phyloP scores from a whole-genome alignment of 2,888 invertebrate species.

The Perithous albicinctus region DNA sequence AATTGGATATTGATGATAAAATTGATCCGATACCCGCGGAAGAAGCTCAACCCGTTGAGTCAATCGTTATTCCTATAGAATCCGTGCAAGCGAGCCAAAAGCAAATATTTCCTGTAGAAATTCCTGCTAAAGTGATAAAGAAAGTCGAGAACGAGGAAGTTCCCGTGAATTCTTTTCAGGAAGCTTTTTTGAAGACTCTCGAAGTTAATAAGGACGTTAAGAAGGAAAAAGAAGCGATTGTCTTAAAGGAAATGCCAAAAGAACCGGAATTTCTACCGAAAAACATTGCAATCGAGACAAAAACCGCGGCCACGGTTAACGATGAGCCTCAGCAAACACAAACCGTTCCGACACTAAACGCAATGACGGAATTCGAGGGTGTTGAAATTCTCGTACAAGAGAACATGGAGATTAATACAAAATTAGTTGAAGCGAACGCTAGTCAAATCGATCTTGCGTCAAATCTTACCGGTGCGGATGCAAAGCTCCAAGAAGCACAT shows the following conservation, averaged over 20 bases:
- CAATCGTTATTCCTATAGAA: slow-evolving; percentile 5
- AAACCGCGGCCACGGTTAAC: slow-evolving; percentile 14
- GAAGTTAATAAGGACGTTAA: slow-evolving; percentile 74
- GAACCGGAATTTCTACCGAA: not conserved
- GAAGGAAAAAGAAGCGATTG: slow-evolving; percentile 23
- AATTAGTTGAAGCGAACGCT: slow-evolving; percentile 52
- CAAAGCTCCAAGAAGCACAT: slow-evolving; percentile 64
- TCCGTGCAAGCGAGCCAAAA: slow-evolving; percentile 72
- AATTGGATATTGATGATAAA: slow-evolving; percentile 14
- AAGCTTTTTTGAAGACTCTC: slow-evolving; percentile 79
- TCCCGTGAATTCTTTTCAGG: slow-evolving; percentile 78
- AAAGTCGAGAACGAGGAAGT: slow-evolving; percentile 73
- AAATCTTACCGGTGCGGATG: slow-evolving; percentile 34
- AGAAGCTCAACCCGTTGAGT: slow-evolving; percentile 23
- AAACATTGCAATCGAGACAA: not conserved
- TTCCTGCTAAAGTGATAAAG: slow-evolving; percentile 73
- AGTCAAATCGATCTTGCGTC: slow-evolving; percentile 58
- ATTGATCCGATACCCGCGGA: slow-evolving; percentile 5
- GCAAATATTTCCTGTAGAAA: slow-evolving; percentile 74
- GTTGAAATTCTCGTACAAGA: slow-evolving; percentile 75
- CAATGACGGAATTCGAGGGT: slow-evolving; percentile 72
- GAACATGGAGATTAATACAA: slow-evolving; percentile 69
- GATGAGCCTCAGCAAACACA: slow-evolving; percentile 42
- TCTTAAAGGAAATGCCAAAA: slow-evolving; percentile 6
- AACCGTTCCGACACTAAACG: slow-evolving; percentile 68